Evolutionary conservation across 2,888 invertebrate species (phyloP), one percentile per base, ranked within the genome.

Genomic region (Apodemia hepburni): DNA sequence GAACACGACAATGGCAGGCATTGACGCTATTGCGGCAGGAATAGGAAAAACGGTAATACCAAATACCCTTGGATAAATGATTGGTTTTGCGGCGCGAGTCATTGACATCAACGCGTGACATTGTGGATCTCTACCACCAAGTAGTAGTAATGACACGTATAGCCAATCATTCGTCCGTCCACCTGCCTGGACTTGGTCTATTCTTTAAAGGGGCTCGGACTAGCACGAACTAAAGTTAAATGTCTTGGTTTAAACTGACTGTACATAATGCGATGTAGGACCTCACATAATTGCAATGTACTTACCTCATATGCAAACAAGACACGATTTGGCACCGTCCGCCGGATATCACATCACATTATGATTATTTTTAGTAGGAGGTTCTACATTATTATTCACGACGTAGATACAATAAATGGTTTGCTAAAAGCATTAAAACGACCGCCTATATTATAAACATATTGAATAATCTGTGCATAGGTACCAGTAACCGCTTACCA

Each of bases 271-370:
- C 42, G 42, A 42, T 42, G n/a, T 42, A 42, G n/a, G 51, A 51
- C 51, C 12, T 51, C 22, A 51, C 22, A 51, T 51, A 51, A 22
- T 51, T 51, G 51, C 51, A 22, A 51, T 51, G 22, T 51, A 51
- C n/a, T n/a, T n/a, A n/a, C 22, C 51, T 80, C 75, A 74, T 86
- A 88, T 84, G 85, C 85, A 87, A 83, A 86, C 84, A 72, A 72
- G 68, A 77, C 86, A 85, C 86, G 85, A 75, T 74, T 74, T 70
- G 69, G 64, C 68, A 69, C 61, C 81, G 77, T 87, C 87, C 87
- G 87, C 78, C 87, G 88, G 90, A 89, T 82, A 79, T 77, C 78
- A 74, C 73, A 76, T 80, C 76, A 76, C 79, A 79, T 75, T 67
- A 73, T 70, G 68, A 81, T 79, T 81, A 85, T 85, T 80, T 84